Evolutionary conservation across 2,888 invertebrate genomes (phyloP), one percentile per base, ranked within the genome.

Genomic region (Zeuzera pyrina): DNA sequence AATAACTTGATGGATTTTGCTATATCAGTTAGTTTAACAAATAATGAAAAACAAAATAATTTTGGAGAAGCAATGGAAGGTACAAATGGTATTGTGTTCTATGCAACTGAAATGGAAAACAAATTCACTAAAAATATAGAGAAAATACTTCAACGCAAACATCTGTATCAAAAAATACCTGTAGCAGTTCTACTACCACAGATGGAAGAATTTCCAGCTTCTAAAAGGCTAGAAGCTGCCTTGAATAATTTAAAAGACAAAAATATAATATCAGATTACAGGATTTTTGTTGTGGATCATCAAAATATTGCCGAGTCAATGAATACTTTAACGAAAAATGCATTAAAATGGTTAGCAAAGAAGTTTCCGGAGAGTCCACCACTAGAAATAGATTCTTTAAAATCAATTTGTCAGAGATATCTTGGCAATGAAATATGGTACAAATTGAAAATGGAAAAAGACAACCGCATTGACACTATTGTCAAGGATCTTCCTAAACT

Each of bases 371-470:
- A 67, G 40, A 68, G 64, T 13, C 86, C 87, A 25, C 72, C 79
- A 0, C 50, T 90, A 22, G 85, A 88, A 71, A 83, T 89, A 52
- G 85, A 88, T 52, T 70, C 72, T 23, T 52, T 89, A 6, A 71
- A 81, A 37, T 78, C 83, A 2, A 86, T 88, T 45, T 66, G 90
- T 33, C 66, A 84, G 34, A 68, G 78, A 31, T 81, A 87, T 43
- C 63, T 90, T 7, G 87, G 87, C 3, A 85, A 85, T 35, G 89
- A 88, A 63, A 74, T 90, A 41, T 90, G 89, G 87, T 81, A 78
- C 35, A 78, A 83, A 42, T 68, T 89, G 22, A 70, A 66, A 48
- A 49, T 57, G 25, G 64, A 73, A 36, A 57, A 55, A 27, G 65
- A 77, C 39, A 54, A 58, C 11, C 61, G 79, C 27, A 77, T 86